Evolutionary conservation across 2,797 vertebrate species (phyloP).

Genomic region (Gobio occitaniae): DNA sequence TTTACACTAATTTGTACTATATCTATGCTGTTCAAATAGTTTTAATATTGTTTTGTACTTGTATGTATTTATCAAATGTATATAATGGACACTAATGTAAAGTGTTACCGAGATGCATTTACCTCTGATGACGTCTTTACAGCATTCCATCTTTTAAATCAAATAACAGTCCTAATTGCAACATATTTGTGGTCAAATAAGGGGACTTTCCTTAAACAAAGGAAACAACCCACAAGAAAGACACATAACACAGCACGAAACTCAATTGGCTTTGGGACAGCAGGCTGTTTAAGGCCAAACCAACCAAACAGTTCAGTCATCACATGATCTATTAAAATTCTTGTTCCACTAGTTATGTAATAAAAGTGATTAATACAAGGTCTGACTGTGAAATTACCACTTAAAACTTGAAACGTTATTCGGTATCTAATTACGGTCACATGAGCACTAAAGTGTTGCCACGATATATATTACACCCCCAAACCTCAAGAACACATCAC

Average conservation of each 20-base stretch:
- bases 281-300: neutral
- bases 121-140: neutral
- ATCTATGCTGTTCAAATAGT: neutral
- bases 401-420: conserved; percentile 5
- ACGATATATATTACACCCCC: neutral
- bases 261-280: neutral
- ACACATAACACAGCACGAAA: neutral
- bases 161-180: neutral
- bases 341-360: neutral
- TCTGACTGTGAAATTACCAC: conserved; percentile 1
- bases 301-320: neutral
- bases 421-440: neutral
- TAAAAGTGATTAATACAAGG: conserved; percentile 10
- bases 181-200: neutral
- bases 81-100: neutral
- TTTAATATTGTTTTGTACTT: neutral
- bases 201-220: conserved; percentile 12
- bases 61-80: neutral
- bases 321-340: conserved; percentile 30
- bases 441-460: neutral
- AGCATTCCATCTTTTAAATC: conserved; percentile 9
- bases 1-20: neutral
- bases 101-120: neutral
- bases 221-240: neutral
- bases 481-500: neutral